phyloP scores from a whole-genome alignment of 2,113 vertebrate species.

The Eulemur rufifrons region DNA sequence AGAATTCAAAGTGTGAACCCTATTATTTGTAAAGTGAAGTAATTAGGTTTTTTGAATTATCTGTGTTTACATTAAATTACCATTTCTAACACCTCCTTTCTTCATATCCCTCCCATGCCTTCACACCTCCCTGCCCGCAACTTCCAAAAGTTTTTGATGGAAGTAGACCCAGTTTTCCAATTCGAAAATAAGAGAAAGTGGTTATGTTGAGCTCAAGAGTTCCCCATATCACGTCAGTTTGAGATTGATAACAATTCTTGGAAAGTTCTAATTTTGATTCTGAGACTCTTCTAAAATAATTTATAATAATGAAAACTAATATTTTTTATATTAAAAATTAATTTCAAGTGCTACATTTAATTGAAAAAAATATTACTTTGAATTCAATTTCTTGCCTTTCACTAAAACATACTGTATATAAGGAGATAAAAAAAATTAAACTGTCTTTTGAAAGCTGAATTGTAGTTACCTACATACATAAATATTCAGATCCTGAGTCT shows the following conservation, averaged over 20 bases:
- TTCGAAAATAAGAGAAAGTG: background rate
- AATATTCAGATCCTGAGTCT: conserved; percentile 12
- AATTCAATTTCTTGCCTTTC: conserved; percentile 32
- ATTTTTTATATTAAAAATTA: conserved; percentile 16
- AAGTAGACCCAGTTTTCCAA: background rate
- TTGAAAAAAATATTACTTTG: conserved; percentile 42
- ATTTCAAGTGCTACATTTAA: conserved; percentile 40
- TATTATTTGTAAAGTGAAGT: conserved; percentile 33
- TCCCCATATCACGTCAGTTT: background rate
- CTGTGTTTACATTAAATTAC: background rate
- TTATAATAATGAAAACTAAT: conserved; percentile 20
- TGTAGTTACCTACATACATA: background rate
- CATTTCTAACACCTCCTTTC: background rate
- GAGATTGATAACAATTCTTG: background rate
- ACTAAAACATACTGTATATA: background rate
- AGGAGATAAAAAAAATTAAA: conserved; percentile 50
- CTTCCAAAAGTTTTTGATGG: background rate
- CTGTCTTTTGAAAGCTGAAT: conserved; percentile 45
- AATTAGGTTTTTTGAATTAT: conserved; percentile 25
- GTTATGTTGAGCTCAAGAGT: background rate
- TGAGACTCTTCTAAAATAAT: conserved; percentile 2
- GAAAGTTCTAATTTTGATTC: conserved; percentile 22
- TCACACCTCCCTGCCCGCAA: background rate
- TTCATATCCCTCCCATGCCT: background rate
- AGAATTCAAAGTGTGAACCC: conserved; percentile 16